Percentiles rank a stretch among this genome's conserved stretches.
These are phyloP conservation scores for Sturnus vulgaris DNA, from an alignment of 2,113 vertebrate species.

Conservation along the genomic window DNA sequence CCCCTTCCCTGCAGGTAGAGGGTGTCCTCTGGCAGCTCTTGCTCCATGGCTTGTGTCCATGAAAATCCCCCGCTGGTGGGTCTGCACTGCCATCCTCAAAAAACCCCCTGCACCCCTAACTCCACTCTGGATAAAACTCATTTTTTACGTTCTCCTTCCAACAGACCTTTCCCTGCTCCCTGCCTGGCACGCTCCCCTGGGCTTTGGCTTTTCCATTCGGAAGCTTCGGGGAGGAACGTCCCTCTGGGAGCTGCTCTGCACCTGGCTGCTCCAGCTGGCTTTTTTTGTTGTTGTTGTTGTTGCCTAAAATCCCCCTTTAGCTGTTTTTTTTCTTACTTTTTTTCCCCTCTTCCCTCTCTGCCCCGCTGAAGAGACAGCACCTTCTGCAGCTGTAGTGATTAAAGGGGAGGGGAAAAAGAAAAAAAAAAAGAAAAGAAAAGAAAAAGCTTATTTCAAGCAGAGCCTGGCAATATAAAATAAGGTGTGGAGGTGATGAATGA, in stretches of 20 bases:
- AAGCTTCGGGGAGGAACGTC: neutral
- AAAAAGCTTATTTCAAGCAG: neutral
- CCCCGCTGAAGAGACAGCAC: neutral
- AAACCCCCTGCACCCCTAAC: no score
- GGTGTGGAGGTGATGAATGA: slow-evolving; percentile 47
- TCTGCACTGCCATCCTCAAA: neutral
- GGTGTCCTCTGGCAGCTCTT: neutral
- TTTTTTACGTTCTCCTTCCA: neutral
- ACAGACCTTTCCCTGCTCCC: neutral
- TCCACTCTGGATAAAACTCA: neutral
- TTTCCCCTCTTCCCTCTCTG: neutral
- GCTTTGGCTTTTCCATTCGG: neutral
- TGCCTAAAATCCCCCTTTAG: neutral
- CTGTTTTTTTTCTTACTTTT: neutral
- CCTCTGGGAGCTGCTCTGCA: neutral
- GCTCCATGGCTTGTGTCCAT: neutral
- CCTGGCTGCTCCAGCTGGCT: neutral
- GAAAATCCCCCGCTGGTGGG: accelerated
- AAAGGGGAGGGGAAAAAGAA: neutral
- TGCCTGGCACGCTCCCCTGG: accelerated
- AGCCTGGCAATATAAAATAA: slow-evolving; percentile 30
- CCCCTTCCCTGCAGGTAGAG: accelerated
- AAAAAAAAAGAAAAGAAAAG: neutral
- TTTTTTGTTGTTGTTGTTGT: neutral
- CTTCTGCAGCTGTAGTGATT: slow-evolving; percentile 31